A percentile compares a stretch with the other conserved stretches of the same genome.
phyloP scores from a whole-genome alignment of 1,140 invertebrate species.

The Penaeus indicus region DNA sequence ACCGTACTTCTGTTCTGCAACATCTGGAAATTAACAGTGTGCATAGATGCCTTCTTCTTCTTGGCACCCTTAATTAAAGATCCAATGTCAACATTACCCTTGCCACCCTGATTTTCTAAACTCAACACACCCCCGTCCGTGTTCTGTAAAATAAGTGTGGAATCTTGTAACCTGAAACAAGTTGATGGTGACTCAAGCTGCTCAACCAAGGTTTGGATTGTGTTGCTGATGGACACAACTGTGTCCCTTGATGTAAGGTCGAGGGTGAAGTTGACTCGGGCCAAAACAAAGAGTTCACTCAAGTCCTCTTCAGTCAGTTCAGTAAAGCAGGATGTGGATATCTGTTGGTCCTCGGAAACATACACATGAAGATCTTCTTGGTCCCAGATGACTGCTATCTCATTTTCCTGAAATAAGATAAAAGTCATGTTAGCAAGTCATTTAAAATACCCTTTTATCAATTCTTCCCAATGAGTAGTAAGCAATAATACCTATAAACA shows the following conservation, averaged over 20 bases:
- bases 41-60: slow-evolving; percentile 40
- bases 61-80: slow-evolving; percentile 31
- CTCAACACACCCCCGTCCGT: slow-evolving; percentile 44
- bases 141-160: slow-evolving; percentile 46
- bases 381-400: slow-evolving; percentile 48
- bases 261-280: slow-evolving; percentile 30
- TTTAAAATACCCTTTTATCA: too few species aligned
- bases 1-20: slow-evolving; percentile 37
- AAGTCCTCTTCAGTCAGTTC: slow-evolving; percentile 24
- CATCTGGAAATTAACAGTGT: slow-evolving; percentile 35
- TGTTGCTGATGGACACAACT: background rate
- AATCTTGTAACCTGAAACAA: slow-evolving; percentile 46
- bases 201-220: slow-evolving; percentile 21
- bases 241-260: slow-evolving; percentile 32
- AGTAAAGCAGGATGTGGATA: background rate
- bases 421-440: slow-evolving; percentile 68
- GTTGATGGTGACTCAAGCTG: slow-evolving; percentile 37
- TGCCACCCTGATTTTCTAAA: slow-evolving; percentile 5
- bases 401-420: slow-evolving; percentile 30
- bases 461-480: too few species aligned
- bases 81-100: slow-evolving; percentile 13
- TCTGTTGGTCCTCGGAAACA: background rate
- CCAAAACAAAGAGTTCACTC: slow-evolving; percentile 24
- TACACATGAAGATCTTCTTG: slow-evolving; percentile 45
- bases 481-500: too few species aligned